Percentiles rank a stretch among this genome's conserved stretches.
These are phyloP conservation scores for Upupa epops DNA, from an alignment of 2,113 vertebrate genomes.

Conservation along the genomic window DNA sequence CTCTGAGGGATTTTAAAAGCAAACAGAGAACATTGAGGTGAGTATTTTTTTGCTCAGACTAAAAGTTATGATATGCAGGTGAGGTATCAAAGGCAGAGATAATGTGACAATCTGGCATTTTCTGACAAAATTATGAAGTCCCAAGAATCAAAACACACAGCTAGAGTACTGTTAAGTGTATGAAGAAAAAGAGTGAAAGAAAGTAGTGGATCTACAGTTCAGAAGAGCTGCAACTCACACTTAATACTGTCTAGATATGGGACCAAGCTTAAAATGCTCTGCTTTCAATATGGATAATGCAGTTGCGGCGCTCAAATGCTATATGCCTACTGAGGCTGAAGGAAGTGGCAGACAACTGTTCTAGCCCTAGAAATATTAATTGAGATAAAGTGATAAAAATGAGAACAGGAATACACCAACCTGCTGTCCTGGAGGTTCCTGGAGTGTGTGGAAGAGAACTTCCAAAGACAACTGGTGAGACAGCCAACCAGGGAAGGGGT, in stretches of 20 bases:
- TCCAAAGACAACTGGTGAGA: no score
- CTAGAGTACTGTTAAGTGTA: not conserved
- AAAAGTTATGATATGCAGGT: not conserved
- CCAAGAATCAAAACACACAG: not conserved
- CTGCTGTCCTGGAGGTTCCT: no score
- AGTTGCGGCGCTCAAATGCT: not conserved
- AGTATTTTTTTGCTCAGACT: not conserved
- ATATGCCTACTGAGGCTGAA: not conserved
- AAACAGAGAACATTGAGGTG: not conserved
- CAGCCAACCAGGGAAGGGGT: no score
- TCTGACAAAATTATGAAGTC: not conserved
- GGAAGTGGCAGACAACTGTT: not conserved
- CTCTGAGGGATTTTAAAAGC: not conserved
- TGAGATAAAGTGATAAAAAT: not conserved
- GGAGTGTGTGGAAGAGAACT: no score
- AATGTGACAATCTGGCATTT: not conserved
- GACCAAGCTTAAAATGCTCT: not conserved
- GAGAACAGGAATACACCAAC: not conserved
- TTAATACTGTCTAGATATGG: not conserved
- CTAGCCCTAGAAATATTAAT: not conserved
- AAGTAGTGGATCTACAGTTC: not conserved
- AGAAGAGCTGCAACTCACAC: not conserved
- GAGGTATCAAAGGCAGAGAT: not conserved
- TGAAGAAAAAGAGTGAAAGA: not conserved
- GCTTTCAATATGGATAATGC: not conserved